These are phyloP conservation scores for Nyleta sp. DNA, from an alignment of 2,888 invertebrate species.

Conservation along the genomic window DNA sequence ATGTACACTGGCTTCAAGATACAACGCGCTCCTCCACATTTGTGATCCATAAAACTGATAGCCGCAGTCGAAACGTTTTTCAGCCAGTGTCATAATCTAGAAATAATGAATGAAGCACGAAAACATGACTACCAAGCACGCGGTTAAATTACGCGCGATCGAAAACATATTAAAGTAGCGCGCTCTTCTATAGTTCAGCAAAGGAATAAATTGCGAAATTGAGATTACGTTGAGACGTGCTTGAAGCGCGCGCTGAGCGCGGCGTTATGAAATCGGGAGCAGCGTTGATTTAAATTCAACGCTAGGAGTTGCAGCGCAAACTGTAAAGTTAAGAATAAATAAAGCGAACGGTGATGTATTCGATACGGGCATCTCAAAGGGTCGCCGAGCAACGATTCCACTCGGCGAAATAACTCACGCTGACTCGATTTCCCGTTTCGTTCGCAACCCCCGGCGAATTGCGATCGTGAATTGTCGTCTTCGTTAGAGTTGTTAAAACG, in stretches of 20 bases:
- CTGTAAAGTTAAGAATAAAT: constrained; percentile 33
- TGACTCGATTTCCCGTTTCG: background rate
- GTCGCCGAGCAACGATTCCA: background rate
- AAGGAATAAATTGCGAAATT: constrained; percentile 35
- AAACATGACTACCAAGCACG: no score
- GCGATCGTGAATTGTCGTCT: constrained; percentile 16
- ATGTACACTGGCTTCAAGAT: no score
- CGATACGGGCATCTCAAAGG: constrained; percentile 28
- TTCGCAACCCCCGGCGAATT: constrained; percentile 1
- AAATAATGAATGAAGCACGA: no score
- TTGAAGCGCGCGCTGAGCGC: background rate
- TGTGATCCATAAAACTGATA: no score
- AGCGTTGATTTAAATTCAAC: constrained; percentile 36
- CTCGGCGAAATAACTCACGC: constrained; percentile 6
- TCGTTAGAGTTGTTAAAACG: background rate
- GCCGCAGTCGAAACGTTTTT: no score
- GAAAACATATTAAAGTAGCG: constrained; percentile 1
- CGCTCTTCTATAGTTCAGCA: constrained; percentile 4
- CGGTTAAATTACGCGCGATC: no score
- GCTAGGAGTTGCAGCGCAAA: constrained; percentile 7
- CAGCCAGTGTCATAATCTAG: no score
- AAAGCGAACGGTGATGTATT: constrained; percentile 28
- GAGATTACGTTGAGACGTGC: constrained; percentile 19
- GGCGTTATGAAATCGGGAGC: constrained; percentile 7
- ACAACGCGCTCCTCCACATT: no score